Base-by-base conservation (phyloP, 2,113 vertebrate species). In the Ceyx melanurus region DNA sequence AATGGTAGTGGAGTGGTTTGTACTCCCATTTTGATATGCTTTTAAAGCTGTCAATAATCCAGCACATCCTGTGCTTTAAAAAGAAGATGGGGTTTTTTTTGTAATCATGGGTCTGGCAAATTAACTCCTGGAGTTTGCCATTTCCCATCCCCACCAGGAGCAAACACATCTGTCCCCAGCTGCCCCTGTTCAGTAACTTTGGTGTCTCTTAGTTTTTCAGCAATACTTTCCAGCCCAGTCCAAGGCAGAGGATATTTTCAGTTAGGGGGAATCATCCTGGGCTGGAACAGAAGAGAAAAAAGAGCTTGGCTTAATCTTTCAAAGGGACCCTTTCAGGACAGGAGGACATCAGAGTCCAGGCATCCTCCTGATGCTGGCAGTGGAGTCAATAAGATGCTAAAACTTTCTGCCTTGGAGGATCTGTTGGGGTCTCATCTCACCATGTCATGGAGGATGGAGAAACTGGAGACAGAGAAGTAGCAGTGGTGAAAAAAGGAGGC, bases 391-490 rank as follows among this genome's bases (percentile, higher is more conserved):
- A 42, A 40, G 37, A 31, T 50, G 50, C 37, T 66, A 43, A 29
- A 45, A 17, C 6, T 6, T 40, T 22, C 6, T 70, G 6, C 16
- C 7, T 3, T 42, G 21, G n/a, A 64, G 29, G 26, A 43, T 64
- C 37, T 29, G 12, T 5, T 46, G 11, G 29, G 56, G 20, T 68
- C 37, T 9, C 25, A 19, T 37, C 45, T 29, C 4, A 0, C 45
- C 28, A 8, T 0, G 1, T 42, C 37, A 4, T 8, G 20, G 26
- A 64, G 71, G 57, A 6, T 0, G 0, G 15, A 25, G 23, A 0
- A 5, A 67, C 26, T 51, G n/a, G 54, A 42, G 58, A 48, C 0
- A 43, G 46, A 62, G 31, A 29, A 64, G 17, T 5, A 28, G 13
- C 20, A 72, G 31, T 11, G 21, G 19, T 18, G 15, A n/a, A 75